phyloP scores from a whole-genome alignment of 1,140 invertebrate species.

The Caenorhabditis briggsae region DNA sequence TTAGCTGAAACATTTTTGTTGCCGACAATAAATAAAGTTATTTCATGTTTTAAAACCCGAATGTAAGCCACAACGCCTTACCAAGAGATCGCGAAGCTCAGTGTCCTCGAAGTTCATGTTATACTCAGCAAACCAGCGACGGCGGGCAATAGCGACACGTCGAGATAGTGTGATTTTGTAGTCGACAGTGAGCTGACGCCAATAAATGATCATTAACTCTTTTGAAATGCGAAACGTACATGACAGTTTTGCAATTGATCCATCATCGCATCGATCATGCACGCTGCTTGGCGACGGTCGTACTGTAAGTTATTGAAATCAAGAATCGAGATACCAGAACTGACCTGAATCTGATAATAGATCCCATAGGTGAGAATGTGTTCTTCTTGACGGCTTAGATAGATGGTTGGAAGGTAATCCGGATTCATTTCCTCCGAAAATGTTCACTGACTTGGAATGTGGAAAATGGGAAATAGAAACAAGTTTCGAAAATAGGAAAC shows the following conservation, averaged over 20 bases:
- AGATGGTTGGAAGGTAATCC: too few relatives aligned
- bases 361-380: not conserved
- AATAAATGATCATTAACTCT: not conserved
- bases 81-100: not conserved
- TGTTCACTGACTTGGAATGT: too few relatives aligned
- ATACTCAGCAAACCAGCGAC: not conserved
- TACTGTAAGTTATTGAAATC: not conserved
- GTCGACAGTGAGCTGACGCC: constrained; percentile 2
- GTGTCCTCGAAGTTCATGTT: not conserved
- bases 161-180: not conserved
- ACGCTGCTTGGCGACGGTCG: constrained; percentile 13
- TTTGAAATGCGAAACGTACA: not conserved
- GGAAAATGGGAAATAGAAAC: too few relatives aligned
- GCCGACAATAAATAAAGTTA: too few relatives aligned
- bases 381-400: not conserved
- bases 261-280: constrained; percentile 16
- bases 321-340: not conserved
- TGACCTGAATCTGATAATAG: not conserved
- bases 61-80: not conserved
- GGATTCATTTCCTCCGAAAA: too few relatives aligned
- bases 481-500: not conserved
- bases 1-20: too few relatives aligned
- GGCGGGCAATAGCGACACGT: not conserved
- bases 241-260: constrained; percentile 9
- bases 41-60: too few relatives aligned